Base-by-base conservation (phyloP, 2,888 invertebrate species). In the Physocephala rufipes region DNA sequence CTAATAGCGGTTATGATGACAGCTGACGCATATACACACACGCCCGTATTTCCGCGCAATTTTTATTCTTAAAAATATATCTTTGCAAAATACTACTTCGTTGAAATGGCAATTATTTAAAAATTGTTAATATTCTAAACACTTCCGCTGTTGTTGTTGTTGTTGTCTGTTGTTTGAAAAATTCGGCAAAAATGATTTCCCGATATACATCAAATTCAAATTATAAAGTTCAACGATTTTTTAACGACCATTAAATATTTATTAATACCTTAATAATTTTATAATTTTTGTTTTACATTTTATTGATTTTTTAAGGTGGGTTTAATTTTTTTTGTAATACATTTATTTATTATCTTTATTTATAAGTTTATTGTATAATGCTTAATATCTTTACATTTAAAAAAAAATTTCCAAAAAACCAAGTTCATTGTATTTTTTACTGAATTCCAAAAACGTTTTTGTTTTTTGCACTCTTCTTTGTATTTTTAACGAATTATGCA, bases 351-450 rank as follows among this genome's bases (percentile, higher is more conserved):
- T 55, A 55, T 24, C 28, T 7, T 13, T 24, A 13, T 70, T 67
- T 67, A 53, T 36, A 58, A 55, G 47, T 49, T 70, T 16, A n/a
- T n/a, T n/a, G n/a, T n/a, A n/a, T n/a, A n/a, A n/a, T 67, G 28
- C 43, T 16, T 59, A 64, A 26, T 71, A 55, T 63, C 12, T 67
- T 71, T 66, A 63, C 36, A 15, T 70, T 67, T 70, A 64, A 30
- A 28, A 55, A 1, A 55, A 26, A 26, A 26, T 55, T 26, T 12
- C 19, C 5, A 26, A 59, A 59, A 26, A 28, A 26, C 26, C 3
- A 59, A 26, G 24, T 26, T 59, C 59, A 26, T 53, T 7, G 19
- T 21, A 5, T 2, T 53, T 51, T 9, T 19, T 21, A n/a, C 24
- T 24, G 53, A 53, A 15, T 19, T 53, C 62, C 2, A 49, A 55